These are phyloP conservation scores for Pollenia labialis DNA, from an alignment of 2,888 invertebrate genomes.

Conservation along the genomic window DNA sequence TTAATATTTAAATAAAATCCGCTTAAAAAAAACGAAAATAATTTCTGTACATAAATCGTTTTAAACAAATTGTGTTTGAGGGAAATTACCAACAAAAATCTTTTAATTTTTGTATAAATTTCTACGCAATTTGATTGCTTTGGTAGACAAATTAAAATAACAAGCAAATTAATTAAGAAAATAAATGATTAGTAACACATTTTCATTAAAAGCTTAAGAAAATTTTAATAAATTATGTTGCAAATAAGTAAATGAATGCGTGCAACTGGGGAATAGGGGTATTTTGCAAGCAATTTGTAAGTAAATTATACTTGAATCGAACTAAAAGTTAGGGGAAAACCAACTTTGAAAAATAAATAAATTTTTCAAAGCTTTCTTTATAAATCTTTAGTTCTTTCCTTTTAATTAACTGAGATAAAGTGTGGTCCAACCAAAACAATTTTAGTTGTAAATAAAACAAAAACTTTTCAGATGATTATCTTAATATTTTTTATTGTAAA, in stretches of 20 bases:
- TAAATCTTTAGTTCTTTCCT: no score
- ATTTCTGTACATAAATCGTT: background rate
- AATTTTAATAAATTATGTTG: background rate
- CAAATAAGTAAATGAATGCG: background rate
- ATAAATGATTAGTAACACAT: background rate
- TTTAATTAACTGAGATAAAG: no score
- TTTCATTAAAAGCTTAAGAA: slow-evolving; percentile 7
- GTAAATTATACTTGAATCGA: background rate
- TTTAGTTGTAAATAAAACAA: no score
- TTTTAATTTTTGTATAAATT: background rate
- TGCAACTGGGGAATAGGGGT: background rate
- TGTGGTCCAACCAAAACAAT: no score
- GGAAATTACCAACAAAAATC: background rate
- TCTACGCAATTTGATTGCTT: background rate
- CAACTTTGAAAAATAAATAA: background rate
- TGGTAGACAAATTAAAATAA: background rate
- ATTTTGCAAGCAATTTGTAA: background rate
- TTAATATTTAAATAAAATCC: slow-evolving; percentile 1
- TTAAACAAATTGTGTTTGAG: slow-evolving; percentile 1
- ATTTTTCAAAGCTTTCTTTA: background rate
- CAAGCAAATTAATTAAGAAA: background rate
- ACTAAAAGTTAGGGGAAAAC: no score
- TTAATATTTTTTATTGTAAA: no score
- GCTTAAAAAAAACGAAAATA: background rate
- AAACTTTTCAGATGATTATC: no score